Conservation (phyloP, 2,797 vertebrate species). For the Triplophysa yarkandensis region DNA sequence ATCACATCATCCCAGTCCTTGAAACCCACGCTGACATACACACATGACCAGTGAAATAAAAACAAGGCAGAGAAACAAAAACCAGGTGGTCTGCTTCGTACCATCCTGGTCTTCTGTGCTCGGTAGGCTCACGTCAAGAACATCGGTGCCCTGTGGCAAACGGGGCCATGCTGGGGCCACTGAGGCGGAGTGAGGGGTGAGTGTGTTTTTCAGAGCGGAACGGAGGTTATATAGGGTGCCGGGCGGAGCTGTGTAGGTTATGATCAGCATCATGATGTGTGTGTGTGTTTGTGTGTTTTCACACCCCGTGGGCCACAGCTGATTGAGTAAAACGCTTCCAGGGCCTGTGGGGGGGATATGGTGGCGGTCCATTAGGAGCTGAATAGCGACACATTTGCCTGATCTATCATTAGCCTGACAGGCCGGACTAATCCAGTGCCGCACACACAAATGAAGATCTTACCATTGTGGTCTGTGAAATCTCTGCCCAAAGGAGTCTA, state of each 20-base stretch:
- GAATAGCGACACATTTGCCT: not conserved
- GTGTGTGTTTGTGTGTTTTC: conserved; percentile 28
- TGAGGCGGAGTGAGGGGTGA: conserved; percentile 32
- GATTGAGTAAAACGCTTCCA: conserved; percentile 39
- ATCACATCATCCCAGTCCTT: conserved; percentile 36
- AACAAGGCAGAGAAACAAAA: conserved; percentile 44
- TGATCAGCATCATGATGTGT: conserved; percentile 25
- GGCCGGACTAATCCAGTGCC: not conserved
- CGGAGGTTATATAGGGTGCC: conserved; percentile 18
- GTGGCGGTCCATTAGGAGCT: conserved; percentile 28
- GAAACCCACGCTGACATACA: conserved; percentile 29
- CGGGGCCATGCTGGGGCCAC: conserved; percentile 8
- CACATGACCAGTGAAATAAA: conserved; percentile 36
- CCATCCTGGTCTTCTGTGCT: conserved; percentile 24
- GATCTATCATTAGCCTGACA: conserved; percentile 18
- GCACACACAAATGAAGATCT: conserved; percentile 37
- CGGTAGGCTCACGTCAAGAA: conserved; percentile 41
- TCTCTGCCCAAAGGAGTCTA: not conserved
- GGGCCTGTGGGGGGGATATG: conserved; percentile 30
- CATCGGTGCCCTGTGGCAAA: conserved; percentile 35
- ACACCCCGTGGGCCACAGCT: conserved; percentile 27
- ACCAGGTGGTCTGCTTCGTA: conserved; percentile 48
- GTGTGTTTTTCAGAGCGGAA: conserved; percentile 42
- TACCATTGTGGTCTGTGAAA: not conserved
- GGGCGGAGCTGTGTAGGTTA: conserved; percentile 36